Percentiles rank a stretch among this genome's conserved stretches.
Conservation (phyloP, 1,140 invertebrate genomes). For the Pseudomyrmex dendroicus region DNA sequence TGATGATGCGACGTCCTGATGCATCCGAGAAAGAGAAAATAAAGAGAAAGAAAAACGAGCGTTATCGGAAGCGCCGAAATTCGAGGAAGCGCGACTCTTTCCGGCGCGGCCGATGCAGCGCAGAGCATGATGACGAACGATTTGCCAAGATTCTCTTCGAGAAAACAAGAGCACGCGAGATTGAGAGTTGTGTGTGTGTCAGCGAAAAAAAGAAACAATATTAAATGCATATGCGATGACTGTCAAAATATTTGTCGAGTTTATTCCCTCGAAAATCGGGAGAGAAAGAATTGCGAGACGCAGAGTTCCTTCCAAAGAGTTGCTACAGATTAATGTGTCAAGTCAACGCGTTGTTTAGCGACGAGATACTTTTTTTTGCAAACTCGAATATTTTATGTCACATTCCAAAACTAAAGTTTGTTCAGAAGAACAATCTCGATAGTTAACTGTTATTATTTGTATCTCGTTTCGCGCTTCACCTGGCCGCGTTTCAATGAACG, state of each 20-base stretch:
- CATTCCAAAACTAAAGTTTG: neutral
- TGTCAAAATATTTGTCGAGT: too few species aligned
- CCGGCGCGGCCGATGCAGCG: neutral
- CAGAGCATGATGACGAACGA: neutral
- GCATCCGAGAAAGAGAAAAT: slow-evolving; percentile 7
- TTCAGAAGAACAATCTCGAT: slow-evolving; percentile 7
- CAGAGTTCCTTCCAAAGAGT: too few species aligned
- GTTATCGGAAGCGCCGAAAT: slow-evolving; percentile 11
- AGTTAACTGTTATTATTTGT: slow-evolving; percentile 9
- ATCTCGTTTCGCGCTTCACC: slow-evolving; percentile 42
- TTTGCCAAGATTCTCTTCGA: neutral
- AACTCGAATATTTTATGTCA: neutral
- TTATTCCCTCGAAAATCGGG: too few species aligned
- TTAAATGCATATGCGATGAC: too few species aligned
- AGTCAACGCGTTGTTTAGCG: too few species aligned
- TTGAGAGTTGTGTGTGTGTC: neutral
- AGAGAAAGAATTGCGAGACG: too few species aligned
- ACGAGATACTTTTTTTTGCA: neutral
- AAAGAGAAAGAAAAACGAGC: too few species aligned
- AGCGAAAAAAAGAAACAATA: too few species aligned
- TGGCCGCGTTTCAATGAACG: slow-evolving; percentile 44
- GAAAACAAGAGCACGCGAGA: neutral
- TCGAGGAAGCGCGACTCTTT: neutral
- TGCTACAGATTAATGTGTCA: too few species aligned
- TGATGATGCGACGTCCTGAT: slow-evolving; percentile 15